phyloP scores from a whole-genome alignment of 2,888 invertebrate genomes.

The Boloria euphrosyne region DNA sequence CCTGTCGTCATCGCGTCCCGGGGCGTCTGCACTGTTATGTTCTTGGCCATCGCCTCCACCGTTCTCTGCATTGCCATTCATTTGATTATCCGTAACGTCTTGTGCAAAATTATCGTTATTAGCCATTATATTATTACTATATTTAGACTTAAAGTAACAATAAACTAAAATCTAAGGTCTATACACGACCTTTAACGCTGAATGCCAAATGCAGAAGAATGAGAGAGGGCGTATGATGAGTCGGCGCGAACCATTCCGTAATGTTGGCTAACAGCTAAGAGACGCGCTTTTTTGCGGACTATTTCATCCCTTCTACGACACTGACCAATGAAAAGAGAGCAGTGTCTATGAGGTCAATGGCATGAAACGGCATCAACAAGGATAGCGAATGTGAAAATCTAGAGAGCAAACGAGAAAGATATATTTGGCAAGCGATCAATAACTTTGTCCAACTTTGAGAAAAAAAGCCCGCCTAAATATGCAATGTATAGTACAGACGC shows the following conservation, averaged over 20 bases:
- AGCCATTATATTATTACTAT: constrained; percentile 80
- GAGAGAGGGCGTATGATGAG: constrained; percentile 58
- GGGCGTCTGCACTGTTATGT: constrained; percentile 88
- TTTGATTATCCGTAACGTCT: constrained; percentile 88
- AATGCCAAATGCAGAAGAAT: constrained; percentile 81
- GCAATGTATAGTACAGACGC: constrained; percentile 10
- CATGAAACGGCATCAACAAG: constrained; percentile 53
- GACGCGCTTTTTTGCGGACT: constrained; percentile 47
- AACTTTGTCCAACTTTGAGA: constrained; percentile 52
- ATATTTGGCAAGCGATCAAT: constrained; percentile 54
- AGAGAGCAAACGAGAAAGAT: constrained; percentile 49
- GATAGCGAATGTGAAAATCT: constrained; percentile 38
- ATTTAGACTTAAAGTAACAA: constrained; percentile 82
- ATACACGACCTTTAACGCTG: constrained; percentile 77
- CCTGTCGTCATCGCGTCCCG: constrained; percentile 92
- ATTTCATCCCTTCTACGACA: constrained; percentile 48
- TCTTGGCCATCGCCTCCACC: constrained; percentile 87
- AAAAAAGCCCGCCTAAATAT: constrained; percentile 50
- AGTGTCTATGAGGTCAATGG: constrained; percentile 65
- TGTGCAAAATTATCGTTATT: constrained; percentile 91
- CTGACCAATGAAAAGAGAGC: constrained; percentile 58
- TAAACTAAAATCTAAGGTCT: constrained; percentile 76
- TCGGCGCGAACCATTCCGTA: constrained; percentile 47
- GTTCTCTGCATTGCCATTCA: constrained; percentile 83
- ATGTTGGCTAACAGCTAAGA: constrained; percentile 45